Evolutionary conservation across 1,140 invertebrate species (phyloP).

Genomic region (Anoplolepis gracilipes): DNA sequence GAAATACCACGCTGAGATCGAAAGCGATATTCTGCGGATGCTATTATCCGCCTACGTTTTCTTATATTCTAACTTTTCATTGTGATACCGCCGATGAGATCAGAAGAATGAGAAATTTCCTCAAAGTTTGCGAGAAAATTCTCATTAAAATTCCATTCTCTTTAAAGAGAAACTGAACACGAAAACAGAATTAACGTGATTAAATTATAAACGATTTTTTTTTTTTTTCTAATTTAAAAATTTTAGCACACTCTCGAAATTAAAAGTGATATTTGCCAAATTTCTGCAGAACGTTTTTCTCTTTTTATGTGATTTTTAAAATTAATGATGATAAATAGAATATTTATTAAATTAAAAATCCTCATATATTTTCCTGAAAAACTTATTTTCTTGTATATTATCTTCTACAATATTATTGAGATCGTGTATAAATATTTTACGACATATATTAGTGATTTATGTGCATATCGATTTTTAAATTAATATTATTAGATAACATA

Average conservation of each 20-base stretch:
- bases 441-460: not conserved
- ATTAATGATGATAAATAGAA: not conserved
- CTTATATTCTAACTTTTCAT: slow-evolving; percentile 44
- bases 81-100: slow-evolving; percentile 3
- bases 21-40: slow-evolving; percentile 35
- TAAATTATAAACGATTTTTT: not conserved
- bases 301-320: not conserved
- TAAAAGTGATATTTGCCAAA: not conserved
- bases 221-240: not conserved
- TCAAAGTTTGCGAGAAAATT: not conserved
- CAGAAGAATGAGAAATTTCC: slow-evolving; percentile 45
- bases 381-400: too few relatives aligned
- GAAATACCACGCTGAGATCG: slow-evolving; percentile 37
- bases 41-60: slow-evolving; percentile 31
- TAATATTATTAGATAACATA: not conserved
- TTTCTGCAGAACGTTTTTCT: not conserved
- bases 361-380: not conserved
- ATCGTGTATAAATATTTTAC: not conserved
- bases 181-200: slow-evolving; percentile 1
- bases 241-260: not conserved
- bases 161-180: not conserved
- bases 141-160: not conserved
- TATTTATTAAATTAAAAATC: not conserved
- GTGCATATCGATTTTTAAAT: not conserved
- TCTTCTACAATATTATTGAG: not conserved